Base-by-base conservation (phyloP, 2,888 invertebrate species). In the Athripsodes cinereus region DNA sequence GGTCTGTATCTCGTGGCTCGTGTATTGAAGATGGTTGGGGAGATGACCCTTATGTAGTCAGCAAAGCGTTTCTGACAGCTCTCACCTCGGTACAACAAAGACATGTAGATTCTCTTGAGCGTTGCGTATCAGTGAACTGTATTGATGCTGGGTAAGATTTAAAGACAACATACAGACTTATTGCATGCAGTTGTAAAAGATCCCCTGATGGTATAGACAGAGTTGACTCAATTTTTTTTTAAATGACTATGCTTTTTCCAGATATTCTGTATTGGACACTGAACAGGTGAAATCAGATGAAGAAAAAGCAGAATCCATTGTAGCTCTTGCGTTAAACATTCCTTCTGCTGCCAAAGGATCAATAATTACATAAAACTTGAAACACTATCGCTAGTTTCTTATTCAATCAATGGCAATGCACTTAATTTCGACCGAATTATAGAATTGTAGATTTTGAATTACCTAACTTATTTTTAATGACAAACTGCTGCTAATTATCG, bases 21-120 rank as follows among this genome's bases (percentile, higher is more conserved):
- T 35, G 74, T 40, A 54, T 72, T 0, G 73, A 73, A 44, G 74
- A 76, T 34, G 80, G 81, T 1, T 87, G 82, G 70, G 74, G 79
- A 0, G 67, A 74, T 46, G 79, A 80, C 1, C 77, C 86, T 0
- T 90, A 90, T 66, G 75, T 78, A 26, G 80, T 84, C 0, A 84
- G 88, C 0, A 91, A 91, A 74, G 83, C 89, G 0, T 88, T 83
- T 1, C 73, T 90, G 1, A 82, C 82, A 57, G 87, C 87, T 1
- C 67, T 90, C 52, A 81, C 86, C 0, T 72, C 80, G 26, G 71
- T 89, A 50, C 88, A 88, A 65, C 88, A 89, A 66, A 73, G 74
- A 40, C 71, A 78, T 35, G 75, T 88, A 13, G 69, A 70, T 10
- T 74, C 76, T 0, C 78, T 81, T 57, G 82, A 85, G 58, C 31